Evolutionary conservation across 2,797 vertebrate species (phyloP).

Genomic region (Cottoperca gobio): DNA sequence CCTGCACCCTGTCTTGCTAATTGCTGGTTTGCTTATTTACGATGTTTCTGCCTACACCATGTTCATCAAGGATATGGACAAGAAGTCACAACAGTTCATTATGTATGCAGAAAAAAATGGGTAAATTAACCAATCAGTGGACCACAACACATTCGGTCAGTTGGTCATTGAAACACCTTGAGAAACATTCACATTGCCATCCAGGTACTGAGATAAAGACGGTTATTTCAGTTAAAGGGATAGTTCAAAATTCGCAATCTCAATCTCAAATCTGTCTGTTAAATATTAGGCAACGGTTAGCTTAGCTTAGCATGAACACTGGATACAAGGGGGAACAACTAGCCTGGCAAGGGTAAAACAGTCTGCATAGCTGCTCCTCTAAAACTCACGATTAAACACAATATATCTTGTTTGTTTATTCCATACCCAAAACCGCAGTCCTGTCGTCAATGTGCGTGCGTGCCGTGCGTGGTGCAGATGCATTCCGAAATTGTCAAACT

Average conservation of each 20-base stretch:
- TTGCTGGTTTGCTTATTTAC: background rate
- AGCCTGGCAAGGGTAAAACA: background rate
- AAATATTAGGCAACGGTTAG: background rate
- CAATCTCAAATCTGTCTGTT: no score
- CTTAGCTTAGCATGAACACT: background rate
- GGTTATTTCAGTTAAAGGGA: no score
- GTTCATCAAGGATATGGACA: background rate
- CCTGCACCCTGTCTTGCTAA: background rate
- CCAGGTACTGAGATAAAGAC: background rate
- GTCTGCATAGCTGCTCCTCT: no score
- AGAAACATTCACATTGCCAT: background rate
- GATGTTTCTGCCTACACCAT: background rate
- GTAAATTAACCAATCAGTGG: background rate
- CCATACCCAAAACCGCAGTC: background rate
- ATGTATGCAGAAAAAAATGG: background rate
- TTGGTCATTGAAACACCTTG: background rate
- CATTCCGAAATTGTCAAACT: no score
- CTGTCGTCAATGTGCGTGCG: background rate
- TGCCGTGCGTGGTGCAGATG: no score
- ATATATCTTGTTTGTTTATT: rapidly evolving
- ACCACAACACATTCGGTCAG: background rate
- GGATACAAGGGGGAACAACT: background rate
- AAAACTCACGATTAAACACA: no score
- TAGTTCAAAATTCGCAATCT: no score
- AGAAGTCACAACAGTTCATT: background rate